Percentiles rank a stretch among this genome's conserved stretches.
These are phyloP conservation scores for Petrocephalus microphthalmus DNA, from an alignment of 2,113 vertebrate species.

Conservation along the genomic window DNA sequence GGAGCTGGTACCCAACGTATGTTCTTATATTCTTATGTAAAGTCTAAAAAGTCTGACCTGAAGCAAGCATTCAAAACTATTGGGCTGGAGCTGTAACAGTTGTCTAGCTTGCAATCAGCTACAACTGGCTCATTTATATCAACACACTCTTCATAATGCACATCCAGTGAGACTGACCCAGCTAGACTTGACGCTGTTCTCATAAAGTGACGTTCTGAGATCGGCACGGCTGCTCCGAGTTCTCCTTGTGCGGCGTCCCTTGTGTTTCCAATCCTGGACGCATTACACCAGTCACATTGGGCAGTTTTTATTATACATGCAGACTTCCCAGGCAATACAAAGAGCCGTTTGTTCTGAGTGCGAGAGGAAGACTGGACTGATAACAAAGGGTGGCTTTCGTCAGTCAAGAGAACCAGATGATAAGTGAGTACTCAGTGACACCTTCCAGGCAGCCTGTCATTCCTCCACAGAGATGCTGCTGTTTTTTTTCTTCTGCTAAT, in stretches of 20 bases:
- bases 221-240: background rate
- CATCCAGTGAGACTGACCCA: background rate
- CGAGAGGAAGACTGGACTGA: background rate
- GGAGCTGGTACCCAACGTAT: background rate
- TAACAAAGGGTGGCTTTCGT: constrained; percentile 20
- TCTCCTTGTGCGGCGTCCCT: too few relatives aligned
- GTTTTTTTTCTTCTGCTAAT: background rate
- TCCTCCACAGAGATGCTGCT: constrained; percentile 20
- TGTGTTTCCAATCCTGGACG: background rate
- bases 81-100: background rate
- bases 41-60: background rate
- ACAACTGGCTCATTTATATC: background rate
- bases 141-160: background rate
- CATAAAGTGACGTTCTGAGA: background rate
- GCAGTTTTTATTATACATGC: background rate
- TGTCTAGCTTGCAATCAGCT: background rate
- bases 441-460: constrained; percentile 35
- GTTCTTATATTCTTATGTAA: too few relatives aligned
- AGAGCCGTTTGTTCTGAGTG: background rate
- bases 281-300: background rate
- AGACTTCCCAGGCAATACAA: background rate
- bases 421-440: constrained; percentile 45
- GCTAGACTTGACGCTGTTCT: background rate
- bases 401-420: constrained; percentile 28
- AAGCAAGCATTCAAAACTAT: background rate